A percentile compares a stretch with the other conserved stretches of the same genome.
These are phyloP conservation scores for Romanogobio albipinnatus DNA, from an alignment of 2,113 vertebrate genomes.

Conservation along the genomic window DNA sequence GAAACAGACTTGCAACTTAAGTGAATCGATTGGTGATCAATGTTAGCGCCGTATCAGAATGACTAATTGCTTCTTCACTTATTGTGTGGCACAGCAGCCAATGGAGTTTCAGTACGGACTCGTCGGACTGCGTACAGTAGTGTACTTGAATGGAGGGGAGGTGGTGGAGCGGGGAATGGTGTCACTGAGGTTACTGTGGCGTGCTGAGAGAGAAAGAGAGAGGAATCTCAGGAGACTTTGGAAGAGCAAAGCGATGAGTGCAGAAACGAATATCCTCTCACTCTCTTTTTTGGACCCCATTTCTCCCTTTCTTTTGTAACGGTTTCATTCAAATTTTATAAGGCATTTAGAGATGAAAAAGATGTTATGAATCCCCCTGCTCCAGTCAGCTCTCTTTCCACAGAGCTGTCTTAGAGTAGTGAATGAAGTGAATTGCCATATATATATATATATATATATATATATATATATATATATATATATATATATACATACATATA, in stretches of 20 bases:
- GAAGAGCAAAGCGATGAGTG: background rate
- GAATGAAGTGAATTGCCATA: slow-evolving; percentile 30
- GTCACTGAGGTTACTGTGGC: slow-evolving; percentile 16
- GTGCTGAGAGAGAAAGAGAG: background rate
- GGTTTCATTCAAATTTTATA: slow-evolving; percentile 51
- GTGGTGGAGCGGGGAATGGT: background rate
- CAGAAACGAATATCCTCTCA: background rate
- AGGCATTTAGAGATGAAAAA: slow-evolving; percentile 42
- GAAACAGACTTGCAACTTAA: slow-evolving; percentile 1
- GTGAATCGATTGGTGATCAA: slow-evolving; percentile 32
- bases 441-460: no score
- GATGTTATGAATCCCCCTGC: slow-evolving; percentile 41
- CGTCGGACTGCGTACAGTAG: background rate
- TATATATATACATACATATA: no score
- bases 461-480: no score
- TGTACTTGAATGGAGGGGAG: slow-evolving; percentile 8
- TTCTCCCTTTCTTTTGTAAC: slow-evolving; percentile 22
- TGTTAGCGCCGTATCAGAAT: slow-evolving; percentile 7
- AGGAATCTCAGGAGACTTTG: background rate
- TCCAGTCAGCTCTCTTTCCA: slow-evolving; percentile 10
- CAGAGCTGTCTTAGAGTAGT: slow-evolving; percentile 24
- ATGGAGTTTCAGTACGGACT: background rate
- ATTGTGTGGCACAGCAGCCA: background rate
- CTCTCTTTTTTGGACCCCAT: background rate
- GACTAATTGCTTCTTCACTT: slow-evolving; percentile 17